Conservation (phyloP, 2,797 vertebrate genomes). For the Argentina silus region DNA sequence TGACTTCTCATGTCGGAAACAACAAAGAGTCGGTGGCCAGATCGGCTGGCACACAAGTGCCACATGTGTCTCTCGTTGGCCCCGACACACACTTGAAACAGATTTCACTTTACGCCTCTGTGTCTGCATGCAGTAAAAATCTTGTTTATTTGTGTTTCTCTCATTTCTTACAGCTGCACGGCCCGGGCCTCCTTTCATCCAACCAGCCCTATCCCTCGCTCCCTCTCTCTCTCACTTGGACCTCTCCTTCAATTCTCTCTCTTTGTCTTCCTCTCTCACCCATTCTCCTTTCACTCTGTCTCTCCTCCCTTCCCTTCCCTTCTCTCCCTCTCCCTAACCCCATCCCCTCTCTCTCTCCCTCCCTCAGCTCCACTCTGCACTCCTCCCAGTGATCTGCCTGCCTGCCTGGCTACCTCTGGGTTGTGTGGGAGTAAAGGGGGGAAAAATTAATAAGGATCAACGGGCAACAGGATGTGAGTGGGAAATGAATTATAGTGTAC, state of each 20-base stretch:
- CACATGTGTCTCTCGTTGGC: conserved; percentile 47
- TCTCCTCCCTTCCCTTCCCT: conserved; percentile 14
- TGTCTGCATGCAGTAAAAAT: conserved; percentile 46
- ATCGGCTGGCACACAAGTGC: conserved; percentile 44
- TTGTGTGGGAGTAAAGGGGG: conserved; percentile 31
- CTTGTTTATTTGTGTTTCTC: conserved; percentile 60
- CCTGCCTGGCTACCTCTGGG: conserved; percentile 19
- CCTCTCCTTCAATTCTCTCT: no score
- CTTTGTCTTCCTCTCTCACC: no score
- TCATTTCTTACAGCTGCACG: conserved; percentile 48
- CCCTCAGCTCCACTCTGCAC: conserved; percentile 21
- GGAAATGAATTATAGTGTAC: conserved; percentile 21
- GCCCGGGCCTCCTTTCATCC: conserved; percentile 44
- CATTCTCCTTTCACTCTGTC: conserved; percentile 32
- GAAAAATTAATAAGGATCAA: conserved; percentile 34
- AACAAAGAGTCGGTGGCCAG: conserved; percentile 41
- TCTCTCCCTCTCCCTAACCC: neutral
- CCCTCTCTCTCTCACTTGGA: conserved; percentile 18
- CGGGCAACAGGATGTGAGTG: conserved; percentile 22
- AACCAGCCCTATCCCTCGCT: conserved; percentile 15
- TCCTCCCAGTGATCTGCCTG: conserved; percentile 29
- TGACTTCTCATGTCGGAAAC: conserved; percentile 10
- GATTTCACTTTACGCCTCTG: conserved; percentile 36
- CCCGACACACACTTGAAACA: conserved; percentile 34
- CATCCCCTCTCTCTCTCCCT: conserved; percentile 5